Percentiles rank a stretch among this genome's conserved stretches.
Evolutionary conservation across 2,113 vertebrate species (phyloP).

Genomic region (Aythya baeri): DNA sequence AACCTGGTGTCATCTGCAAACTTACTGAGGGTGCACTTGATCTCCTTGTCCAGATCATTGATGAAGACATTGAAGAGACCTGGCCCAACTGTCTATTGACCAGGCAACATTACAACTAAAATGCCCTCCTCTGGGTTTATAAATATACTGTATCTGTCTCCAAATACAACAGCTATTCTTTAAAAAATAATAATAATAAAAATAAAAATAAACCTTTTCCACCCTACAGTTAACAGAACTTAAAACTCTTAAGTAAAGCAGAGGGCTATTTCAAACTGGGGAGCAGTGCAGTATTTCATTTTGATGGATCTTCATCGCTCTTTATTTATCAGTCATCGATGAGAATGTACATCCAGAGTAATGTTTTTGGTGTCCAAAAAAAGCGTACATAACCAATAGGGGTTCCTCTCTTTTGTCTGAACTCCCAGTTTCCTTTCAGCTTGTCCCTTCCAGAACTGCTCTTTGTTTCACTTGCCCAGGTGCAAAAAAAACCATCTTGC

Average conservation of each 20-base stretch:
- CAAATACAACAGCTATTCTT: background rate
- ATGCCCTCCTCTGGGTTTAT: background rate
- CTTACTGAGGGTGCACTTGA: no score
- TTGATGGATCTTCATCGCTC: background rate
- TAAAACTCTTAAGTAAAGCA: background rate
- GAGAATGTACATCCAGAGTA: background rate
- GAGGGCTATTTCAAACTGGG: background rate
- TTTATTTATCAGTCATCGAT: background rate
- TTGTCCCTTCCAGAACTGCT: background rate
- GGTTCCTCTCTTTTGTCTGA: background rate
- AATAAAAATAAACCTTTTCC: no score
- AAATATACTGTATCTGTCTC: background rate
- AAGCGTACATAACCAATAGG: rapidly evolving
- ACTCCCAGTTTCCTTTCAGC: background rate
- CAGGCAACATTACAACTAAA: background rate
- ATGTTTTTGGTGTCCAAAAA: background rate
- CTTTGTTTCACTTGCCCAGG: background rate
- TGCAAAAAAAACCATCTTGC: background rate
- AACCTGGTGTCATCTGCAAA: no score
- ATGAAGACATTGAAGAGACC: no score
- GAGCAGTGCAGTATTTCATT: background rate
- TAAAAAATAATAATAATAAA: background rate
- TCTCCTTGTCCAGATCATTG: no score
- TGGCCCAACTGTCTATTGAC: no score
- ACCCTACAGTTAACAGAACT: background rate